Conservation (phyloP, 2,888 invertebrate species). For the Ochropleura plecta region DNA sequence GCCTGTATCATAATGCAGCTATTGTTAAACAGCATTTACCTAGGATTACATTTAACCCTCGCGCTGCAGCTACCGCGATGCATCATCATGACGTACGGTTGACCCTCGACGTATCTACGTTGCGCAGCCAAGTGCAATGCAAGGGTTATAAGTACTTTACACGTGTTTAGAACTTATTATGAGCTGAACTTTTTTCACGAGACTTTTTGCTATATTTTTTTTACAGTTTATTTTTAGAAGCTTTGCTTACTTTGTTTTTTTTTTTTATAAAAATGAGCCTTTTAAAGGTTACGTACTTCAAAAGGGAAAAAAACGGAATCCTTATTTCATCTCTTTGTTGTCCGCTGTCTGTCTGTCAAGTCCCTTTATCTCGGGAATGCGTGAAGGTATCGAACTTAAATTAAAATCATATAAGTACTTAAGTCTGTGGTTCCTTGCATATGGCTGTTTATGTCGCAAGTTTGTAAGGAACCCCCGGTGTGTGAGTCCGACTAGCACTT, state of each 20-base stretch:
- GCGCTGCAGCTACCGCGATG: slow-evolving; percentile 13
- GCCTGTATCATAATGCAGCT: background rate
- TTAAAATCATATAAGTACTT: too few relatives aligned
- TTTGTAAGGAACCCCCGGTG: too few relatives aligned
- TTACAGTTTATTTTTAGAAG: too few relatives aligned
- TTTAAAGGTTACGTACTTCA: too few relatives aligned
- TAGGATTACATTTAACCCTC: slow-evolving; percentile 24
- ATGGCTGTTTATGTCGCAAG: too few relatives aligned
- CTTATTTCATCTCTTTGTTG: too few relatives aligned
- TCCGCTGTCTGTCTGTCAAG: too few relatives aligned
- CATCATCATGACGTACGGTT: slow-evolving; percentile 33
- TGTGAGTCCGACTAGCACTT: too few relatives aligned
- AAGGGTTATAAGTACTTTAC: slow-evolving; percentile 12
- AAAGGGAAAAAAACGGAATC: too few relatives aligned
- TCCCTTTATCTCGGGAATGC: too few relatives aligned
- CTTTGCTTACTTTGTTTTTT: background rate
- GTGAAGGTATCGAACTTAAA: too few relatives aligned
- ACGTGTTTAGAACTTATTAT: slow-evolving; percentile 28
- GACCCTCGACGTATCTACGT: slow-evolving; percentile 30
- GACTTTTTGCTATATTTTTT: background rate
- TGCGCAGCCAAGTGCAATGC: slow-evolving; percentile 26
- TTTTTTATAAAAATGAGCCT: background rate
- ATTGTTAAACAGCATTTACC: slow-evolving; percentile 21
- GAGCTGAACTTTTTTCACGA: background rate
- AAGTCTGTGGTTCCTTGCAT: too few relatives aligned